Evolutionary conservation across 2,797 vertebrate genomes (phyloP).

Genomic region (Falco cherrug): DNA sequence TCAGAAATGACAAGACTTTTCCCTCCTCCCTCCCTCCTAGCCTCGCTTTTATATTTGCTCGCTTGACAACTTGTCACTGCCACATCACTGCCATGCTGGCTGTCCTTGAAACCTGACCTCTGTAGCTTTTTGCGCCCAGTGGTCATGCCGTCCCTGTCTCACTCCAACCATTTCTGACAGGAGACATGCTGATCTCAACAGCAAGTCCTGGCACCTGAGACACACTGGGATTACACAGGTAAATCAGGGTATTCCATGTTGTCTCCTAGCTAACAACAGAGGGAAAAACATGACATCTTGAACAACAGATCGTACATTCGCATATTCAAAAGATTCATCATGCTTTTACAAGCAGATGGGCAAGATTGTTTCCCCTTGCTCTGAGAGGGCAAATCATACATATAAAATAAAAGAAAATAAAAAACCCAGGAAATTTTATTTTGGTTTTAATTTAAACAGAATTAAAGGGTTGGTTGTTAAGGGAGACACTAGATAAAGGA

Average conservation of each 20-base stretch:
- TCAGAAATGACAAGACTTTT: constrained; percentile 81
- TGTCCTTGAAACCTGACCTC: constrained; percentile 91
- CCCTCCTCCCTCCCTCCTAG: background rate
- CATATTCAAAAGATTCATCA: constrained; percentile 80
- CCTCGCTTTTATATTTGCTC: constrained; percentile 63
- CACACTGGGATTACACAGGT: constrained; percentile 93
- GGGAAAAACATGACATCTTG: constrained; percentile 79
- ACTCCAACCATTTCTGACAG: constrained; percentile 93
- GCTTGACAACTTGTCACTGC: constrained; percentile 89
- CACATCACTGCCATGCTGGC: constrained; percentile 85
- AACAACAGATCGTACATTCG: constrained; percentile 75
- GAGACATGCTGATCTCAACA: constrained; percentile 83
- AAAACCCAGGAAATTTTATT: background rate
- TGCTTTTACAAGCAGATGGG: constrained; percentile 75
- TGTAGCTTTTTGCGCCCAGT: constrained; percentile 84
- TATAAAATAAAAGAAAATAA: background rate
- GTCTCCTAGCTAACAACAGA: constrained; percentile 80
- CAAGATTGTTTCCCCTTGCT: constrained; percentile 53
- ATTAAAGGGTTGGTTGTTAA: background rate
- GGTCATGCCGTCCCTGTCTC: constrained; percentile 93
- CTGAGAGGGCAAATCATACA: constrained; percentile 38
- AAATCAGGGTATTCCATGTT: constrained; percentile 85
- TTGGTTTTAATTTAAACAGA: background rate
- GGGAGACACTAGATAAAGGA: background rate
- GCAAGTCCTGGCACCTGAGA: constrained; percentile 85